These are phyloP conservation scores for Carterocephalus palaemon DNA, from an alignment of 2,888 invertebrate genomes.

Conservation along the genomic window DNA sequence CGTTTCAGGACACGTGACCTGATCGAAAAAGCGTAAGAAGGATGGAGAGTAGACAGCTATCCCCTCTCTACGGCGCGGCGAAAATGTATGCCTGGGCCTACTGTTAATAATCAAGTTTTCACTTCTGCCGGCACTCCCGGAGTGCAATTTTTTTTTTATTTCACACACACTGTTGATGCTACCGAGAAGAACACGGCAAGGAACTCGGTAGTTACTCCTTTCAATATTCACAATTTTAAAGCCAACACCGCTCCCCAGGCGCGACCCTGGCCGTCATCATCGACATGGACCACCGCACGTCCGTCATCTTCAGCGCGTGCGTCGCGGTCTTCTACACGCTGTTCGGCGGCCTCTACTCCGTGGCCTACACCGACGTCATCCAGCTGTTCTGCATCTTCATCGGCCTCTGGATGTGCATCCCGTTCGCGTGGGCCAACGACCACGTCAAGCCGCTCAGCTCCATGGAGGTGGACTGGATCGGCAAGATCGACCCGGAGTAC, in stretches of 20 bases:
- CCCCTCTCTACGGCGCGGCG: no score
- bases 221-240: slow-evolving; percentile 7
- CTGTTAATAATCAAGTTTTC: no score
- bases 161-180: no score
- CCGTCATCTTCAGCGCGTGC: slow-evolving; percentile 96
- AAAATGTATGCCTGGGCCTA: no score
- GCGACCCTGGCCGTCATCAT: slow-evolving; percentile 98
- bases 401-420: slow-evolving; percentile 98
- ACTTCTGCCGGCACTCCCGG: no score
- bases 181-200: no score
- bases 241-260: slow-evolving; percentile 72
- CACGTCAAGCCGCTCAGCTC: slow-evolving; percentile 90
- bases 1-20: no score
- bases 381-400: slow-evolving; percentile 98
- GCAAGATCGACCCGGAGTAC: slow-evolving; percentile 83
- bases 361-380: slow-evolving; percentile 99
- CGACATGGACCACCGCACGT: slow-evolving; percentile 94
- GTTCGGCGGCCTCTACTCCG: slow-evolving; percentile 98
- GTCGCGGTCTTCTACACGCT: slow-evolving; percentile 98
- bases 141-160: no score
- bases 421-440: slow-evolving; percentile 94
- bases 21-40: no score
- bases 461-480: slow-evolving; percentile 94
- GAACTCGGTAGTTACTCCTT: no score
- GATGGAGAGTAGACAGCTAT: no score